Evolutionary conservation across 2,888 invertebrate species (phyloP).

Genomic region (Perizoma flavofasciatum): DNA sequence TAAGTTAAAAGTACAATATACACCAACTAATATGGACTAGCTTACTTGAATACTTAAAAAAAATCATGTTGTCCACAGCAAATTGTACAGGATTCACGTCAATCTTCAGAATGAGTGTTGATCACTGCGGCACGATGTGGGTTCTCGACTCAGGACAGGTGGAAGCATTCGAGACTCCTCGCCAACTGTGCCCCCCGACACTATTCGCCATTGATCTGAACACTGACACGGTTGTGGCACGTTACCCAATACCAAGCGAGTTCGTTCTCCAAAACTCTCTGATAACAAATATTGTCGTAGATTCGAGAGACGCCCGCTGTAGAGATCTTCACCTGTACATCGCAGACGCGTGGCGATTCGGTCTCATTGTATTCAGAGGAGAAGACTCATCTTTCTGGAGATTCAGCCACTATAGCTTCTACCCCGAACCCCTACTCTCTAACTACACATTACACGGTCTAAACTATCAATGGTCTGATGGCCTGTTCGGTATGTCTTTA

Average conservation of each 20-base stretch:
- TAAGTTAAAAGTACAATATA: slow-evolving; percentile 33
- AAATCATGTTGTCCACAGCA: slow-evolving; percentile 48
- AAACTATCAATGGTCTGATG: slow-evolving; percentile 92
- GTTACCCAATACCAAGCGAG: slow-evolving; percentile 86
- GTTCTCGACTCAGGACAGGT: slow-evolving; percentile 91
- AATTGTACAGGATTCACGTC: slow-evolving; percentile 87
- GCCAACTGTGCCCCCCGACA: slow-evolving; percentile 89
- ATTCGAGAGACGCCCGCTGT: slow-evolving; percentile 85
- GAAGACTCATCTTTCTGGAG: slow-evolving; percentile 85
- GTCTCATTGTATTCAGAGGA: slow-evolving; percentile 85
- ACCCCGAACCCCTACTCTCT: slow-evolving; percentile 88
- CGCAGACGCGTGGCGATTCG: slow-evolving; percentile 88
- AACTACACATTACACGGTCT: slow-evolving; percentile 90
- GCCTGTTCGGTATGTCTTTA: slow-evolving; percentile 90
- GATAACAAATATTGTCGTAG: slow-evolving; percentile 87
- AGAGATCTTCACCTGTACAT: slow-evolving; percentile 87
- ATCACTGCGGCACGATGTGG: slow-evolving; percentile 91
- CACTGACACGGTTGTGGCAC: slow-evolving; percentile 85
- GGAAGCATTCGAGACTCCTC: slow-evolving; percentile 85
- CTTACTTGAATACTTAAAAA: no score
- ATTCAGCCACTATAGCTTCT: slow-evolving; percentile 88
- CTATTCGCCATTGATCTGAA: slow-evolving; percentile 88
- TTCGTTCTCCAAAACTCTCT: slow-evolving; percentile 87
- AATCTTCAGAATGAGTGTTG: slow-evolving; percentile 90
- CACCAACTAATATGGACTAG: not conserved